A percentile compares a stretch with the other conserved stretches of the same genome.
These are phyloP conservation scores for Gallirallus australis DNA, from an alignment of 2,797 vertebrate species.

Conservation along the genomic window DNA sequence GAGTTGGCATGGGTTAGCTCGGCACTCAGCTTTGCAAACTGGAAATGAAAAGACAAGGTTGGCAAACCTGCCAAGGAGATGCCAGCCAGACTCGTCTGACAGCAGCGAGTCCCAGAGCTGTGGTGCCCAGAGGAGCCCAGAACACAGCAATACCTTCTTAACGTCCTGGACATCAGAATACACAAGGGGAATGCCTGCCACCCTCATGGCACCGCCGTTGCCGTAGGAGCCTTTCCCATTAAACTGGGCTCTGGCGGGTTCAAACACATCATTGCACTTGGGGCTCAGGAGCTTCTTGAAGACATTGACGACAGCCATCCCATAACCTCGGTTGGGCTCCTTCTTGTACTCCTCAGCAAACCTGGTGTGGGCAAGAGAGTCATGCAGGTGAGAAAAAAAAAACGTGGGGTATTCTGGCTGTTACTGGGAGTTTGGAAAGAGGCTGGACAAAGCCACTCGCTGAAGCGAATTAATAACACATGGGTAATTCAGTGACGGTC, in stretches of 20 bases:
- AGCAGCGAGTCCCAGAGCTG: not conserved
- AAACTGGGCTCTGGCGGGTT: slow-evolving; percentile 94
- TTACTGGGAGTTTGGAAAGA: not conserved
- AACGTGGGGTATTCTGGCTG: accelerated
- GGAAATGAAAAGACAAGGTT: not conserved
- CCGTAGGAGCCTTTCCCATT: slow-evolving; percentile 95
- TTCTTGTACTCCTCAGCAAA: slow-evolving; percentile 94
- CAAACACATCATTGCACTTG: slow-evolving; percentile 89
- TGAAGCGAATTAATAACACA: not conserved
- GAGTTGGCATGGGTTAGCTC: slow-evolving; percentile 97
- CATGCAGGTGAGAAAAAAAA: not conserved
- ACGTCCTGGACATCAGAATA: slow-evolving; percentile 84
- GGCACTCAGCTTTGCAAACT: slow-evolving; percentile 91
- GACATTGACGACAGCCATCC: slow-evolving; percentile 90
- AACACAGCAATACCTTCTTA: slow-evolving; percentile 81
- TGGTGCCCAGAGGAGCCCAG: not conserved
- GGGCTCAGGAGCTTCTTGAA: slow-evolving; percentile 93
- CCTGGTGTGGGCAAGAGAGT: slow-evolving; percentile 64
- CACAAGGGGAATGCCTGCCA: slow-evolving; percentile 88
- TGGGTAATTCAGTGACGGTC: not conserved
- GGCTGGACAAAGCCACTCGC: not conserved
- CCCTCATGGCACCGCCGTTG: slow-evolving; percentile 97
- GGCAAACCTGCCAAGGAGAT: not conserved
- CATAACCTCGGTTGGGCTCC: slow-evolving; percentile 92
- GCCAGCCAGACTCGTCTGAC: accelerated